Evolutionary conservation across 30 jellyfish, hydroid and myxozoan species (phyloP), one percentile per base, ranked within the genome.

Genomic region (Aurelia sp.): DNA sequence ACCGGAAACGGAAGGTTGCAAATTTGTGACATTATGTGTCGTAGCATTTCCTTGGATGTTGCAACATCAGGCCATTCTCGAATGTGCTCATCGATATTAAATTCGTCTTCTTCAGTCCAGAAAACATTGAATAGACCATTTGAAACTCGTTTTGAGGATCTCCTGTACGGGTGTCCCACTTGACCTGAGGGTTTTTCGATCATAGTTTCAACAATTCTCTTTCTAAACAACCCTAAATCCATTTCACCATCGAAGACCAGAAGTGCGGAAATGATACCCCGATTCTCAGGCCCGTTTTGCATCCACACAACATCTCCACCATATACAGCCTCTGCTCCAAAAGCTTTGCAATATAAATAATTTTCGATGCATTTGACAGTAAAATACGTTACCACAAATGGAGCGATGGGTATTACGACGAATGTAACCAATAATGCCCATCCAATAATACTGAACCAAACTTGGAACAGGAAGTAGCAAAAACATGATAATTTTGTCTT

Each of bases 241-340:
- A 76, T 57, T 24, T 82, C 92, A 16, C 98, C 92, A 18, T 51
- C 79, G 47, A 91, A 69, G 11, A 73, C 51, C 62, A 86, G 18
- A 13, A 91, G 75, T 16, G 96, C 84, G 67, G 86, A 58, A 16
- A 91, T 91, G 18, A 91, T 80, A 2, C 87, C 87, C 17, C 79
- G 93, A 55, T 91, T 91, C 51, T 81, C 84, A 10, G 96, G 90
- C 63, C 91, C 88, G 63, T 85, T 89, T 27, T 80, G 78, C 93
- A 91, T 52, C 98, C 98, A 91, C 12, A 85, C 80, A 6, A 76
- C 67, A 61, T 91, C 98, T 8, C 90, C 91, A 48, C 98, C 86
- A 7, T 78, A 6, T 13, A 84, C 82, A 35, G 93, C 93, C 57
- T 84, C 93, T 9, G 53, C 76, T 22, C 84, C 88, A 21, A 27